These are phyloP conservation scores for Leptura quadrifasciata DNA, from an alignment of 2,888 invertebrate species.

Conservation along the genomic window DNA sequence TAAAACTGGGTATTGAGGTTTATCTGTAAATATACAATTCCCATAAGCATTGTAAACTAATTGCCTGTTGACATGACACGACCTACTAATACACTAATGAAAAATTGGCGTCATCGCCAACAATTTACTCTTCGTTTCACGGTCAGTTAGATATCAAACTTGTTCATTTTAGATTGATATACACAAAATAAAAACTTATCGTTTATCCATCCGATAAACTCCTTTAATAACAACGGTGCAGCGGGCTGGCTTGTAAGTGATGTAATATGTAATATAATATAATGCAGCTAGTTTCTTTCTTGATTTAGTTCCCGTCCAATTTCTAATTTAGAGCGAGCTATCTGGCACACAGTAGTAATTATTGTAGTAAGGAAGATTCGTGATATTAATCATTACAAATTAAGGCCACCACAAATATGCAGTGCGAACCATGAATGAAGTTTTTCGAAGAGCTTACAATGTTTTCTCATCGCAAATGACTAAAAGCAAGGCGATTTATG, in stretches of 20 bases:
- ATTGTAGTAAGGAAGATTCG: neutral
- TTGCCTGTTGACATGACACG: neutral
- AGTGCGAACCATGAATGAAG: neutral
- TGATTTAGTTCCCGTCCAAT: neutral
- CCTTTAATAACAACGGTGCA: too few species aligned
- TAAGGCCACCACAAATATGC: neutral
- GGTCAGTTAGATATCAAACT: neutral
- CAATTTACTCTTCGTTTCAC: neutral
- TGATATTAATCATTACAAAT: neutral
- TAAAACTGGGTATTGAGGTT: neutral
- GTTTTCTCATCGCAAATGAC: neutral
- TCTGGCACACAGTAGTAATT: neutral
- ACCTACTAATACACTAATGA: neutral
- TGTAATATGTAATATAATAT: neutral
- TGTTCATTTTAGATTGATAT: neutral
- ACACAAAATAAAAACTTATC: neutral
- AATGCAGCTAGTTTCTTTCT: neutral
- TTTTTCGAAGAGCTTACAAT: neutral
- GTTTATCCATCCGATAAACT: neutral
- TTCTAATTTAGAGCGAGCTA: neutral
- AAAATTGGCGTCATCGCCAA: slow-evolving; percentile 3
- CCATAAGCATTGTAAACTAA: neutral
- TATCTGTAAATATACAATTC: neutral
- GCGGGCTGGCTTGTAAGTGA: neutral
- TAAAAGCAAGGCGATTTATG: neutral